These are phyloP conservation scores for Ephydatia muelleri DNA, from an alignment of 37 sponge, comb jelly and placozoan species.

Conservation along the genomic window DNA sequence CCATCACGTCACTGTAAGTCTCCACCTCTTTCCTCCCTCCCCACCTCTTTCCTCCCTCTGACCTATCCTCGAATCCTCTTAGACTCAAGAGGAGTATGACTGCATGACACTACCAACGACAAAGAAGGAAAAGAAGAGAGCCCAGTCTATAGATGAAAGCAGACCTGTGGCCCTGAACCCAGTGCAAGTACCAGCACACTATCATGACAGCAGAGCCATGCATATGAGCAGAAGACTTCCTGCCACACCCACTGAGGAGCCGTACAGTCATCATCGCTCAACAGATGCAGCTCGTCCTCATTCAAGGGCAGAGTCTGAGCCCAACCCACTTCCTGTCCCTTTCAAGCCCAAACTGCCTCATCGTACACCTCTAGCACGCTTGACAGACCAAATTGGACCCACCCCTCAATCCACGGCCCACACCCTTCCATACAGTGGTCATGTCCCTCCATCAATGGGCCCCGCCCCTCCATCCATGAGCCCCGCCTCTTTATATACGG, in stretches of 20 bases:
- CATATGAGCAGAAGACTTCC: constrained; percentile 19
- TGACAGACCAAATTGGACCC: not conserved
- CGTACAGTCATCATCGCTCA: not conserved
- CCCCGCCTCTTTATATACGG: not conserved
- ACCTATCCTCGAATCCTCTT: no score
- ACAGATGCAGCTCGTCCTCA: constrained; percentile 6
- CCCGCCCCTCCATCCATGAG: not conserved
- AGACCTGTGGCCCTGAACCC: not conserved
- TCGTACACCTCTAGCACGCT: not conserved
- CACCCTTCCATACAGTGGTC: not conserved
- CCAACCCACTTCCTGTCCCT: constrained; percentile 72
- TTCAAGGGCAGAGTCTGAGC: constrained; percentile 69
- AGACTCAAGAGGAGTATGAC: constrained; percentile 9
- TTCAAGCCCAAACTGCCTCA: constrained; percentile 36
- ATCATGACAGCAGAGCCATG: not conserved
- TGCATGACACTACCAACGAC: constrained; percentile 42
- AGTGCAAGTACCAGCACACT: constrained; percentile 20
- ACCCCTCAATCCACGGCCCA: not conserved
- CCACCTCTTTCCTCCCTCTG: not conserved
- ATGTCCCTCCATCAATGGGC: not conserved
- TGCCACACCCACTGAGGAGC: constrained; percentile 37
- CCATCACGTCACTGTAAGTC: not conserved
- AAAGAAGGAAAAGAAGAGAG: constrained; percentile 37
- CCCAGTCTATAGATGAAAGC: constrained; percentile 4
- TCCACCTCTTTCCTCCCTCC: not conserved